Evolutionary conservation across 2,888 invertebrate species (phyloP).

Genomic region (Drosophila monieri): DNA sequence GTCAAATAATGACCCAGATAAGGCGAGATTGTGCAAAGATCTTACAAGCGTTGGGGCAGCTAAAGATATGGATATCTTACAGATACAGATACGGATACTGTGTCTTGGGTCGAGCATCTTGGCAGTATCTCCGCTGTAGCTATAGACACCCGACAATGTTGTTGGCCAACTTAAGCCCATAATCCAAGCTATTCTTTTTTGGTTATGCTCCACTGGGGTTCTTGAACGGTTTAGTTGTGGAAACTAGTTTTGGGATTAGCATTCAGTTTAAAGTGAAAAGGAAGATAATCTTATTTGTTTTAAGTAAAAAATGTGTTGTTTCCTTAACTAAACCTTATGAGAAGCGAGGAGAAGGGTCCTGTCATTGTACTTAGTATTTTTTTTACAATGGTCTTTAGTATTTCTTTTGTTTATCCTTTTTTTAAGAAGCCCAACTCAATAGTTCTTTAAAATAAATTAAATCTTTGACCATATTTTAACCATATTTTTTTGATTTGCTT

Average conservation of each 20-base stretch:
- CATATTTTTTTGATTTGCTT: neutral
- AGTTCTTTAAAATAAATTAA: too few species aligned
- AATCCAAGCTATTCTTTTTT: neutral
- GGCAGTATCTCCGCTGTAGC: neutral
- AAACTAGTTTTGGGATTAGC: neutral
- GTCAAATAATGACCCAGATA: slow-evolving; percentile 71
- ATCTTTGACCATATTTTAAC: fast-evolving
- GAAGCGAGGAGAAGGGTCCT: neutral
- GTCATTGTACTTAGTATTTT: neutral
- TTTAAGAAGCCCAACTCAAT: too few species aligned
- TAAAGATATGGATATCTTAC: slow-evolving; percentile 5
- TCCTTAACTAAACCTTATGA: neutral
- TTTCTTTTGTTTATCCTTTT: too few species aligned
- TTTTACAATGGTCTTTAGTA: too few species aligned
- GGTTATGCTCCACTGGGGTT: slow-evolving; percentile 14
- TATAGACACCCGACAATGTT: slow-evolving; percentile 26
- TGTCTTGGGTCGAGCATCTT: slow-evolving; percentile 14
- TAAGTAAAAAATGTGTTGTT: too few species aligned
- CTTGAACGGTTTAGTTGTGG: neutral
- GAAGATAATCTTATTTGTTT: too few species aligned
- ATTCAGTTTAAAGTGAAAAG: neutral
- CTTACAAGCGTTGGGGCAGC: slow-evolving; percentile 1
- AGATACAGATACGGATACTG: slow-evolving; percentile 11
- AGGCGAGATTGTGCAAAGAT: slow-evolving; percentile 50
- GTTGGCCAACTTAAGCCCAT: slow-evolving; percentile 27